A percentile compares a stretch with the other conserved stretches of the same genome.
These are phyloP conservation scores for Boleophthalmus pectinirostris DNA, from an alignment of 2,113 vertebrate species.

Conservation along the genomic window DNA sequence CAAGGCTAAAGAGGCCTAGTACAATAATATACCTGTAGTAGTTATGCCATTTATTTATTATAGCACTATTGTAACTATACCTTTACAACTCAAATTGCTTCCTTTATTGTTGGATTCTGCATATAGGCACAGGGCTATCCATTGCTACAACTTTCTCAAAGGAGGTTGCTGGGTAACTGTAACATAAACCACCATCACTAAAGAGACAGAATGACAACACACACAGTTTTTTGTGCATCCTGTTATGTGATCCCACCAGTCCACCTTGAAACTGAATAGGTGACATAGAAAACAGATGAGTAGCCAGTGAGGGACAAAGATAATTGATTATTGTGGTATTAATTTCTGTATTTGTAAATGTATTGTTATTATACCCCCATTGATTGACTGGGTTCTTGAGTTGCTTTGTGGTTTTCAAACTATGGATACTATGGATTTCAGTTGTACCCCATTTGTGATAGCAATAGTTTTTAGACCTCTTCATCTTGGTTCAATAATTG, in stretches of 20 bases:
- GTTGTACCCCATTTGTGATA: too few relatives aligned
- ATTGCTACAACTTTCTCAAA: slow-evolving; percentile 55
- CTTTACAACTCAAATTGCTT: background rate
- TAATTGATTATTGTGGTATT: background rate
- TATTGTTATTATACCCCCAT: background rate
- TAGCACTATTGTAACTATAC: background rate
- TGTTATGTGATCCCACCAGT: slow-evolving; percentile 44
- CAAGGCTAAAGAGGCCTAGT: background rate
- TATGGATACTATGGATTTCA: background rate
- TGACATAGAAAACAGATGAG: slow-evolving; percentile 25
- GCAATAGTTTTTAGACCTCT: background rate
- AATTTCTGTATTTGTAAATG: background rate
- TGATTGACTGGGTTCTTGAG: background rate
- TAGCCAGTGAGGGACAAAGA: background rate
- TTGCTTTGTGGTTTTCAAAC: background rate
- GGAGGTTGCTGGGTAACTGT: slow-evolving; percentile 66
- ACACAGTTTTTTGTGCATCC: slow-evolving; percentile 13
- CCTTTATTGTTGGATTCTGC: background rate
- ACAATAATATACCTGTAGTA: background rate
- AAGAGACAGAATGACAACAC: slow-evolving; percentile 14
- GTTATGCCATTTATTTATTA: background rate
- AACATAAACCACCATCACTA: slow-evolving; percentile 41
- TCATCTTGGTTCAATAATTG: background rate
- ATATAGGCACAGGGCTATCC: slow-evolving; percentile 1
- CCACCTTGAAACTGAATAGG: slow-evolving; percentile 47